These are phyloP conservation scores for Solenopsis fugax DNA, from an alignment of 1,140 invertebrate species.

Conservation along the genomic window DNA sequence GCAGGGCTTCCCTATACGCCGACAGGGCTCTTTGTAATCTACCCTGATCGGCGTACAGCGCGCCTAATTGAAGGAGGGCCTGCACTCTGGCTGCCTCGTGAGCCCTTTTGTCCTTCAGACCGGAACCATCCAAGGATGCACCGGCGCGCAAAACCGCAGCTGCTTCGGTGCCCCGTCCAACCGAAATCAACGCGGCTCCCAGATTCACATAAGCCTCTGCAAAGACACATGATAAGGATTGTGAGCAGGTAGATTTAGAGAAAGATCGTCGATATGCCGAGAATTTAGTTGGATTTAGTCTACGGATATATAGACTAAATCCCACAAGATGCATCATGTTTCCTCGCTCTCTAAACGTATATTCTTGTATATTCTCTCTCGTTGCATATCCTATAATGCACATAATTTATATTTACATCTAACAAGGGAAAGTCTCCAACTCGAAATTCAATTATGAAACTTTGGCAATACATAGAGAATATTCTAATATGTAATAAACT, in stretches of 20 bases:
- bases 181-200: conserved; percentile 94
- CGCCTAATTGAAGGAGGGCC: conserved; percentile 96
- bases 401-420: too few species aligned
- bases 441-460: too few species aligned
- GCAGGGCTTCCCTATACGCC: conserved; percentile 95
- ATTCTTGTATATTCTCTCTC: too few species aligned
- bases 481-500: too few species aligned
- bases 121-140: conserved; percentile 93
- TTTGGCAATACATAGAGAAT: too few species aligned
- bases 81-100: conserved; percentile 97
- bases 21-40: conserved; percentile 94
- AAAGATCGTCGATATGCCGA: not conserved
- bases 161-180: conserved; percentile 94
- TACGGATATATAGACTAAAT: not conserved
- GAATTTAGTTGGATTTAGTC: conserved; percentile 7
- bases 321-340: not conserved
- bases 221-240: conserved; percentile 81
- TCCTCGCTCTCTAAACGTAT: not conserved
- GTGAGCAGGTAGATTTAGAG: conserved; percentile 50
- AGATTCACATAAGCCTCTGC: conserved; percentile 98
- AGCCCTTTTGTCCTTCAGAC: conserved; percentile 95
- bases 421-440: too few species aligned
- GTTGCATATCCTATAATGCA: too few species aligned
- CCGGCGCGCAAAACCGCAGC: conserved; percentile 93
- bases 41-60: conserved; percentile 95